Evolutionary conservation across 2,888 invertebrate genomes (phyloP).

Genomic region (Cinara cedri): DNA sequence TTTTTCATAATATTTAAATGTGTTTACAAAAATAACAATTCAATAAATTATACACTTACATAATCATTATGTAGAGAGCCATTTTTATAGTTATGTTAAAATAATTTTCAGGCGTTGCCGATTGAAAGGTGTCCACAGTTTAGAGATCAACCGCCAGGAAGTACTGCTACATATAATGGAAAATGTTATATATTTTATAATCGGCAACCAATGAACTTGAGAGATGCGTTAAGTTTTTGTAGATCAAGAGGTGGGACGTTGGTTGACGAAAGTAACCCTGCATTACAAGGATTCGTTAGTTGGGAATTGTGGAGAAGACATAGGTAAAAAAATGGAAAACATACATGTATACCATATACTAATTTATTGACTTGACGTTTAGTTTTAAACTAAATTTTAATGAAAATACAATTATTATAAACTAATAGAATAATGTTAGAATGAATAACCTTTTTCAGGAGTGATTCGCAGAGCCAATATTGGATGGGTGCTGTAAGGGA

Average conservation of each 20-base stretch:
- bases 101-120: constrained; percentile 72
- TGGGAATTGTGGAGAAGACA: constrained; percentile 94
- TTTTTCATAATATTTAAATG: not conserved
- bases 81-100: not conserved
- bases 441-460: constrained; percentile 65
- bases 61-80: not conserved
- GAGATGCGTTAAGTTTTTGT: constrained; percentile 81
- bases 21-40: not conserved
- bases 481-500: constrained; percentile 95
- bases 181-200: constrained; percentile 95
- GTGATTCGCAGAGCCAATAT: constrained; percentile 89
- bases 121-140: constrained; percentile 92
- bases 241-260: constrained; percentile 81
- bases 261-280: constrained; percentile 91
- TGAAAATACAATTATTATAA: not conserved
- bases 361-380: not conserved
- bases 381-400: not conserved
- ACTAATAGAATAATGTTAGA: not conserved
- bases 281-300: constrained; percentile 90
- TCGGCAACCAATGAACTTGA: constrained; percentile 79
- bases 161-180: constrained; percentile 90
- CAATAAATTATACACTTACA: not conserved
- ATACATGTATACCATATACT: too few species aligned
- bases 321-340: constrained; percentile 65
- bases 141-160: constrained; percentile 89